Conservation (phyloP, 1,140 invertebrate species). For the Matsumurasca onukii region DNA sequence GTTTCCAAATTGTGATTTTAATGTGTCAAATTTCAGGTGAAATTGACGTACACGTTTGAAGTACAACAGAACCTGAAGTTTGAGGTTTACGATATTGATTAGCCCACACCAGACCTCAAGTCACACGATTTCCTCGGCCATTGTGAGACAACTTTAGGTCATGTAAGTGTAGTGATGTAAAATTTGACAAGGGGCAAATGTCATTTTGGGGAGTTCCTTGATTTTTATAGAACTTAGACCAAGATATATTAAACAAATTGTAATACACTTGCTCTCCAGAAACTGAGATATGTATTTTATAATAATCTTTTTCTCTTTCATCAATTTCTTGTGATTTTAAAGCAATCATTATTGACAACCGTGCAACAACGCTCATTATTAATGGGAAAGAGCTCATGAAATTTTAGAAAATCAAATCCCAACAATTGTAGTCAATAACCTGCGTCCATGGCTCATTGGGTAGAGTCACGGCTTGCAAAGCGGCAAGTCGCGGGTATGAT, state of each 20-base stretch:
- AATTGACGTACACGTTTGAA: constrained; percentile 49
- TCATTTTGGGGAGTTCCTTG: too few relatives aligned
- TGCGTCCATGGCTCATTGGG: too few relatives aligned
- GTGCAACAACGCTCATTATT: too few relatives aligned
- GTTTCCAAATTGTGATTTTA: background rate
- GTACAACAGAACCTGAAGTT: constrained; percentile 54
- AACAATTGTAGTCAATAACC: too few relatives aligned
- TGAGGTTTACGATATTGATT: constrained; percentile 57
- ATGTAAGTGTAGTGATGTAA: constrained; percentile 35
- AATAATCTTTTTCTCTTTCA: background rate
- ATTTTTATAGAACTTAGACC: background rate
- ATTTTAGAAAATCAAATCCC: too few relatives aligned
- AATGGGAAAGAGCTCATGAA: too few relatives aligned
- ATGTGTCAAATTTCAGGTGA: constrained; percentile 42
- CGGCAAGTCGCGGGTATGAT: too few relatives aligned
- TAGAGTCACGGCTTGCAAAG: too few relatives aligned
- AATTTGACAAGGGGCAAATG: background rate
- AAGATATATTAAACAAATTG: background rate
- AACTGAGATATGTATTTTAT: background rate
- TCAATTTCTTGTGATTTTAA: too few relatives aligned
- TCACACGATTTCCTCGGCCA: constrained; percentile 59
- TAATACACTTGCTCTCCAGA: background rate
- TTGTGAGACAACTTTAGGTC: constrained; percentile 53
- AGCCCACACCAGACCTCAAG: constrained; percentile 46
- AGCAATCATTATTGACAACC: too few relatives aligned